These are phyloP conservation scores for Gonatopus flavifemur DNA, from an alignment of 1,140 invertebrate genomes.

Conservation along the genomic window DNA sequence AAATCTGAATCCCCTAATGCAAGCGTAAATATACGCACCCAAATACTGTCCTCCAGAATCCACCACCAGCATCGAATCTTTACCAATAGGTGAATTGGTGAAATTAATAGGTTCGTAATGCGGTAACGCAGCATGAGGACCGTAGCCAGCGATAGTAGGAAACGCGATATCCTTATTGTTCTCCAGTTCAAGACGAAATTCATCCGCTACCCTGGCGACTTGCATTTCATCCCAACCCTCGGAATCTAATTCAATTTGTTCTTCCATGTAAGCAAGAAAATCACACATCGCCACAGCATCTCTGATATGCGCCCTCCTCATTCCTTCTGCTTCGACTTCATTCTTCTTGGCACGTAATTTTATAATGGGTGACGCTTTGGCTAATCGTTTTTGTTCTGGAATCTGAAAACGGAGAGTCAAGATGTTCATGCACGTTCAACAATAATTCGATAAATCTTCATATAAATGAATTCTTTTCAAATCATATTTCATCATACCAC, in stretches of 20 bases:
- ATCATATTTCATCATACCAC: too few relatives aligned
- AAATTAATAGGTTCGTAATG: slow-evolving; percentile 82
- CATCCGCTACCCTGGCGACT: slow-evolving; percentile 66
- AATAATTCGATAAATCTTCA: background rate
- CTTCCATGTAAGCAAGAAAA: slow-evolving; percentile 84
- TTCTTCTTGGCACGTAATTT: slow-evolving; percentile 86
- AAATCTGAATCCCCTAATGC: too few relatives aligned
- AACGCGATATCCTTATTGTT: slow-evolving; percentile 75
- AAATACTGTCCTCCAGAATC: slow-evolving; percentile 76
- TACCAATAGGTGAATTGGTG: slow-evolving; percentile 73
- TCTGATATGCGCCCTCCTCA: slow-evolving; percentile 80
- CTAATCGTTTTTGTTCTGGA: slow-evolving; percentile 60
- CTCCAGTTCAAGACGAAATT: slow-evolving; percentile 70
- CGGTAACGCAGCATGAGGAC: slow-evolving; percentile 84
- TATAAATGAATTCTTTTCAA: background rate
- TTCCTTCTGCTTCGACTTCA: slow-evolving; percentile 79
- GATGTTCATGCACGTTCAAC: background rate
- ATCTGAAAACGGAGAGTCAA: slow-evolving; percentile 36
- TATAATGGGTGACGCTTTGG: slow-evolving; percentile 74
- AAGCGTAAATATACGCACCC: slow-evolving; percentile 49
- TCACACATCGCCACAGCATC: slow-evolving; percentile 91
- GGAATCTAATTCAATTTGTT: slow-evolving; percentile 48
- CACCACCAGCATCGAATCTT: slow-evolving; percentile 68
- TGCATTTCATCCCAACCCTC: slow-evolving; percentile 70
- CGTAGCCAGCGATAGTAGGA: slow-evolving; percentile 86